Evolutionary conservation across 2,113 vertebrate genomes (phyloP), one percentile per base, ranked within the genome.

Genomic region (Raja brachyura): DNA sequence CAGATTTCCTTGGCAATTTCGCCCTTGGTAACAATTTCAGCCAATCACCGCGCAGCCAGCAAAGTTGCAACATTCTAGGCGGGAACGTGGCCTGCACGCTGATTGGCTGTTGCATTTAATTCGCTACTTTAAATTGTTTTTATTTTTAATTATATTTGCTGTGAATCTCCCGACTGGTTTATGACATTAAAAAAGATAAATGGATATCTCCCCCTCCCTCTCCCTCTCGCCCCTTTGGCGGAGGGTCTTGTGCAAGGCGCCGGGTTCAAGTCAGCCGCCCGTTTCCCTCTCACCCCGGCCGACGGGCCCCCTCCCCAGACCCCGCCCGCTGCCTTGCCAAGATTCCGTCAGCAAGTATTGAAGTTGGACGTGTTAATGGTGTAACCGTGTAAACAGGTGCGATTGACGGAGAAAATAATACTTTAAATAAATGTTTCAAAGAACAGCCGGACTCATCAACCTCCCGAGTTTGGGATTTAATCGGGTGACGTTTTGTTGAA

Each of bases 391-490:
- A 61, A 61, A 86, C 56, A 48, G 20, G 39, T 83, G 79, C 18
- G 54, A 20, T 83, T 48, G 25, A 83, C 25, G 5, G 11, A 54
- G 39, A 10, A 83, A 83, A 59, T 13, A 85, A 63, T 7, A 3
- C 39, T 48, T 31, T 59, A 3, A 88, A 88, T 88, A 88, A 88
- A 88, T 88, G 83, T 66, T 63, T 88, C n/a, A 33, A 88, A 86
- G 61, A 7, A 3, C 66, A 68, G 1, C 16, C 16, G 66, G 66
- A 68, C 66, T 68, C 66, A 25, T 48, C 39, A 48, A 48, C 39
- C 39, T 0, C 39, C 39, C 39, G 39, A 48, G 39, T 48, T 48
- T 48, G 39, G 39, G 39, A 48, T 48, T 48, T 48, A 48, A 48
- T 48, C 39, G 39, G 39, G 39, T 1, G 39, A 48, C 39, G 39